These are phyloP conservation scores for Listronotus bonariensis DNA, from an alignment of 1,140 invertebrate species.

Conservation along the genomic window DNA sequence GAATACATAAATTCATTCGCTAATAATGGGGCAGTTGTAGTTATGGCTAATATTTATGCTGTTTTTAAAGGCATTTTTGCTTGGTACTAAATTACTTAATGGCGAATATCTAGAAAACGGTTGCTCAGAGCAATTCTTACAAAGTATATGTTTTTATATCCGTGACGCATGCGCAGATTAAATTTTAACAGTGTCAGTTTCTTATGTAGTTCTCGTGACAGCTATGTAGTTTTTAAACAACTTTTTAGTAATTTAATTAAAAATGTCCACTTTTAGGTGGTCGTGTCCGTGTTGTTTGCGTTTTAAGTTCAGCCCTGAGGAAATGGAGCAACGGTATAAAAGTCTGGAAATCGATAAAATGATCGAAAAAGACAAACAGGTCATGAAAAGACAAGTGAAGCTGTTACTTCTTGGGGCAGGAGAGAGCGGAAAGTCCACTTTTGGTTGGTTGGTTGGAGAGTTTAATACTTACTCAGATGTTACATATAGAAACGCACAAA, in stretches of 20 bases:
- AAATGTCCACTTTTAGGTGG: conserved; percentile 52
- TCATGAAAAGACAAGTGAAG: conserved; percentile 77
- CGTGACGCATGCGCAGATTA: conserved; percentile 9
- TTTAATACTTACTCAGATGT: no score
- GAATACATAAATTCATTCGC: no score
- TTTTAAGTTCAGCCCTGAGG: conserved; percentile 66
- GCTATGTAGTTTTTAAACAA: conserved; percentile 43
- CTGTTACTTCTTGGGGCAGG: conserved; percentile 88
- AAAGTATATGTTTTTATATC: no score
- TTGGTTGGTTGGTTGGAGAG: no score
- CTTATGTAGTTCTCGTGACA: conserved; percentile 36
- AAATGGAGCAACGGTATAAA: conserved; percentile 76
- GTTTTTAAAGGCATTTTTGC: no score
- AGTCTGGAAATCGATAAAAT: conserved; percentile 85
- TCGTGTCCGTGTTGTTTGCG: conserved; percentile 56
- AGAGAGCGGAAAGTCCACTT: conserved; percentile 95
- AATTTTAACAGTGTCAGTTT: conserved; percentile 23
- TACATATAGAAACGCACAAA: no score
- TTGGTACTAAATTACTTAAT: no score
- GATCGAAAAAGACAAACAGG: conserved; percentile 74
- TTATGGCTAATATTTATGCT: no score
- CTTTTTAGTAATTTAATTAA: conserved; percentile 38
- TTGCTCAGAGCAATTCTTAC: no score
- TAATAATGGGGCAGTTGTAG: no score
- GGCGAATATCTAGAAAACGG: no score